These are phyloP conservation scores for Blennius ocellaris DNA, from an alignment of 2,113 vertebrate genomes.

Conservation along the genomic window DNA sequence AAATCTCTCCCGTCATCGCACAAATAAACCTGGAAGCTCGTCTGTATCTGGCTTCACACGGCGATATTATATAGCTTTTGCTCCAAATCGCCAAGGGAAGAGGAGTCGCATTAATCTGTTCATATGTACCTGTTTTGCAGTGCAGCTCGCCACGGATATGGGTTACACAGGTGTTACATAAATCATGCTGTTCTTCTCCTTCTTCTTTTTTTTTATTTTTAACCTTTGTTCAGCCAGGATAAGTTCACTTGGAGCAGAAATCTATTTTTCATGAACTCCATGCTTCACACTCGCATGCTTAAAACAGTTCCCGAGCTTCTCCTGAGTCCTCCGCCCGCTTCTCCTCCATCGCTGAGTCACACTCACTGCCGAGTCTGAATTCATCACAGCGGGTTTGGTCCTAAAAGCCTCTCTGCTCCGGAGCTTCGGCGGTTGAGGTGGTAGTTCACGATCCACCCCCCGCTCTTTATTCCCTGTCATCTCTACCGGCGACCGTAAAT, in stretches of 20 bases:
- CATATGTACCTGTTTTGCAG: too few species aligned
- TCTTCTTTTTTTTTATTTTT: too few species aligned
- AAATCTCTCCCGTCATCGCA: conserved; percentile 5
- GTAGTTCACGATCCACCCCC: background rate
- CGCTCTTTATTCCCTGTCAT: background rate
- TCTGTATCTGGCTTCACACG: background rate
- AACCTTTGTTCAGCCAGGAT: conserved; percentile 24
- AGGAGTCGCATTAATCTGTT: background rate
- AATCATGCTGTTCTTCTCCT: conserved; percentile 11
- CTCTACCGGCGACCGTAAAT: background rate
- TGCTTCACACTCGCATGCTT: conserved; percentile 1
- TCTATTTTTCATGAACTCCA: conserved; percentile 34
- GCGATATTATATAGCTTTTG: background rate
- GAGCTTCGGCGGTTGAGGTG: background rate
- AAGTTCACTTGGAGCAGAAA: conserved; percentile 15
- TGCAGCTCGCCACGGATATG: background rate
- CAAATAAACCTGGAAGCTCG: background rate
- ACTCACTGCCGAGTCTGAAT: background rate
- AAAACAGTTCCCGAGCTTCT: conserved; percentile 8
- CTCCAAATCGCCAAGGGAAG: background rate
- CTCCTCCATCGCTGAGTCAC: background rate
- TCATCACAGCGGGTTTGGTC: background rate
- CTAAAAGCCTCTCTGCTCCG: background rate
- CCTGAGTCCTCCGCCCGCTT: background rate
- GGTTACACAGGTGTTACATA: conserved; percentile 12